Evolutionary conservation across 2,113 vertebrate genomes (phyloP), one percentile per base, ranked within the genome.

Genomic region (Chlorodrepanis virens): DNA sequence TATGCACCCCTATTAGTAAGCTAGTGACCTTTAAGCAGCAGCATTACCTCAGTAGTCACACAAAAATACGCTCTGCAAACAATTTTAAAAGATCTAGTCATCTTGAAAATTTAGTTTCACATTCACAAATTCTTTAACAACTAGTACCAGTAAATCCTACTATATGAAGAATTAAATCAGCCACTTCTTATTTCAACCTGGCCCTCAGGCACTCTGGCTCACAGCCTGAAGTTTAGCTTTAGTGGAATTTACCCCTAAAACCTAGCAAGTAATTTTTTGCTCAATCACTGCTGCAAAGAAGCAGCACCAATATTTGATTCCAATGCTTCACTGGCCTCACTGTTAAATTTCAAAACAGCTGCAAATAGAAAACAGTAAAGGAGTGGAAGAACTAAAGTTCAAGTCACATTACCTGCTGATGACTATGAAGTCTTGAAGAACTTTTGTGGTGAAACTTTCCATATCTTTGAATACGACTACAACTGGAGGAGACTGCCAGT

Each of bases 401-500:
- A 60, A 37, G 31, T 71, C 50, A 83, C 1, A 12, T 89, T 98
- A 99, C 99, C 99, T 99, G 98, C 99, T 98, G 86, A 99, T 98
- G 33, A 98, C 95, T 83, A 99, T 98, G 93, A 99, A 99, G 90
- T 99, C 99, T 54, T 99, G 99, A 64, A 99, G 98, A 70, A 99
- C 98, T 97, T 94, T 98, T 14, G 99, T 97, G 69, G 98, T 97
- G 95, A 99, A 99, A 89, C 99, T 99, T 98, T 99, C 99, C 94
- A 99, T 97, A 89, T 99, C 99, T 96, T 99, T 99, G 84, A 99
- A 98, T 93, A 99, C 98, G 74, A 99, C 97, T 14, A 99, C 98
- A 94, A 99, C 78, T 56, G 99, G 99, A 97, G 99, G 99, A 89
- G 90, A 97, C 2, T 96, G 97, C 33, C 96, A 97, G 23, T 98